Evolutionary conservation across 2,888 invertebrate species (phyloP), one percentile per base, ranked within the genome.

Genomic region (Sepiola atlantica): DNA sequence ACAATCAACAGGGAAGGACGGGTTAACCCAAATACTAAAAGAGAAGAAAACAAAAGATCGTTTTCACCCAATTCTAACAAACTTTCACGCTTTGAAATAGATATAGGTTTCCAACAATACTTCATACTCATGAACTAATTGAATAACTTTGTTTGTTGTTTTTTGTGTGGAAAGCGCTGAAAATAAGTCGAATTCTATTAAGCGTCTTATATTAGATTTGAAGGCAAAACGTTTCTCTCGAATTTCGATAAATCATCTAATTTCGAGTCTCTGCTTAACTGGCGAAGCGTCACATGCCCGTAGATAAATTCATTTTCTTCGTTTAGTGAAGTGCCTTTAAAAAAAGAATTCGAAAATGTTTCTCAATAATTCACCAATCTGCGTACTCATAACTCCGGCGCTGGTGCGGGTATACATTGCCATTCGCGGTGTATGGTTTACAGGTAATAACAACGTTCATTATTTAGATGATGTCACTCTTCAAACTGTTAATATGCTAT

Each of bases 81-180:
- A 77, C 77, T 77, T 32, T 77, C n/a, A 77, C 77, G 77, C 77
- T 16, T 77, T 77, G 77, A 77, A 77, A n/a, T 77, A 32, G n/a
- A n/a, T n/a, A n/a, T 77, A 77, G n/a, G 77, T 77, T 77, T 77
- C 18, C 77, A 45, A 32, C 77, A 77, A 77, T 77, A 77, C n/a
- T 77, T 77, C n/a, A 77, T 77, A 77, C n/a, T 77, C n/a, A 77
- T 77, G n/a, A 77, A 77, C n/a, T 77, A 77, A 77, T 77, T 77
- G 77, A 77, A 77, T 77, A n/a, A 77, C n/a, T 77, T 77, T 77
- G n/a, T 77, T 77, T 77, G n/a, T 77, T 77, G 77, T 32, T 77
- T n/a, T n/a, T n/a, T 77, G 77, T n/a, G n/a, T 77, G 77, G n/a
- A 77, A 77, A 77, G 14, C 77, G n/a, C 77, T 32, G 77, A 77